Evolutionary conservation across 2,888 invertebrate species (phyloP).

Genomic region (Lasioglossum oenotherae): DNA sequence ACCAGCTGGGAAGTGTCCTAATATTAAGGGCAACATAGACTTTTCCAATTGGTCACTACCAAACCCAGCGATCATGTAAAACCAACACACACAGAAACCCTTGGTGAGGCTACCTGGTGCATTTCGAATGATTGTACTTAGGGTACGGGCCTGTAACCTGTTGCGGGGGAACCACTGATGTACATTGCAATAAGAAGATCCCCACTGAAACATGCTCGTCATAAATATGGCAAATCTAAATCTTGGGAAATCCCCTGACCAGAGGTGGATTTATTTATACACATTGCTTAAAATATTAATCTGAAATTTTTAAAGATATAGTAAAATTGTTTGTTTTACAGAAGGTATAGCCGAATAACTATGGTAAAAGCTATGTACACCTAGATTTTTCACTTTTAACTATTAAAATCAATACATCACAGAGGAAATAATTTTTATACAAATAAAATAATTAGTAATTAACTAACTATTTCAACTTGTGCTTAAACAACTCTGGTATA

Average conservation of each 20-base stretch:
- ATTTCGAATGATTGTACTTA: constrained; percentile 78
- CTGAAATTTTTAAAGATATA: background rate
- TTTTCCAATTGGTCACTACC: constrained; percentile 84
- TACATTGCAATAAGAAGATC: constrained; percentile 80
- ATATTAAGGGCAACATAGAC: constrained; percentile 80
- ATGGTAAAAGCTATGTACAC: background rate
- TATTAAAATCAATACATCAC: background rate
- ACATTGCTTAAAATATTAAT: background rate
- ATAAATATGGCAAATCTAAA: constrained; percentile 26
- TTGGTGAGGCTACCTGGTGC: constrained; percentile 77
- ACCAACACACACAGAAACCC: constrained; percentile 84
- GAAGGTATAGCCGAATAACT: background rate
- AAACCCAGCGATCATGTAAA: constrained; percentile 85
- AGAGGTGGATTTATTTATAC: constrained; percentile 35
- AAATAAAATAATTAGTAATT: background rate
- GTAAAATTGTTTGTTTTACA: background rate
- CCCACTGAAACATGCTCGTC: constrained; percentile 78
- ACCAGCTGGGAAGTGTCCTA: constrained; percentile 84
- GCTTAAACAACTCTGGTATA: background rate
- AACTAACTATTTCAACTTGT: background rate
- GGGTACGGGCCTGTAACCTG: constrained; percentile 77
- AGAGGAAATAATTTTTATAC: background rate
- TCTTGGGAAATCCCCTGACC: constrained; percentile 5
- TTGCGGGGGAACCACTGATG: constrained; percentile 82
- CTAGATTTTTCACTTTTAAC: background rate